A percentile compares a stretch with the other conserved stretches of the same genome.
phyloP scores from a whole-genome alignment of 2,888 invertebrate genomes.

The Protodeltote pygarga region DNA sequence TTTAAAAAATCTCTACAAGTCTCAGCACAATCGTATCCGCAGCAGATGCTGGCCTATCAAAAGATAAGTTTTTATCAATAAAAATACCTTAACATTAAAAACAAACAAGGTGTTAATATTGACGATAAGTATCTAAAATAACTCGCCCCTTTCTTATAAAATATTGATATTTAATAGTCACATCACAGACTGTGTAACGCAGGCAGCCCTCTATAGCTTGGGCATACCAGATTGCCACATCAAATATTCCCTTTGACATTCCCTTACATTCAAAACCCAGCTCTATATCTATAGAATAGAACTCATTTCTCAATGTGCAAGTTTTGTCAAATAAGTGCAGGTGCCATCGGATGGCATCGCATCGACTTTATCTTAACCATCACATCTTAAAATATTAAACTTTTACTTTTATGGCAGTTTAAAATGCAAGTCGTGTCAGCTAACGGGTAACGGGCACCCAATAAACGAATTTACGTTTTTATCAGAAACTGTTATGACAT shows the following conservation, averaged over 20 bases:
- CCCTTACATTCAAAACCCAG: conserved; percentile 36
- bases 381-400: conserved; percentile 80
- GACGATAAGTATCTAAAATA: conserved; percentile 77
- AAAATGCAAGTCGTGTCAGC: conserved; percentile 77
- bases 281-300: conserved; percentile 35
- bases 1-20: conserved; percentile 59
- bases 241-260: conserved; percentile 71
- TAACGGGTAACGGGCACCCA: conserved; percentile 61
- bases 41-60: conserved; percentile 72
- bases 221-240: conserved; percentile 81
- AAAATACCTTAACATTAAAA: conserved; percentile 69
- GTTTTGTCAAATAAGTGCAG: conserved; percentile 70
- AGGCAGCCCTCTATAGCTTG: conserved; percentile 76
- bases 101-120: conserved; percentile 85
- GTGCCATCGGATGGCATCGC: conserved; percentile 74
- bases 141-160: conserved; percentile 76
- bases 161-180: conserved; percentile 85
- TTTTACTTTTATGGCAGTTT: conserved; percentile 83
- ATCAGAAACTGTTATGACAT: conserved; percentile 24
- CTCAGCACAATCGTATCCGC: conserved; percentile 65
- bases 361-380: conserved; percentile 79
- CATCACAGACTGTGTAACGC: conserved; percentile 78
- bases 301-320: conserved; percentile 33
- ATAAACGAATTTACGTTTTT: conserved; percentile 54
- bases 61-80: conserved; percentile 61